These are phyloP conservation scores for Tetragonula clypearis DNA, from an alignment of 1,140 invertebrate species.

Conservation along the genomic window DNA sequence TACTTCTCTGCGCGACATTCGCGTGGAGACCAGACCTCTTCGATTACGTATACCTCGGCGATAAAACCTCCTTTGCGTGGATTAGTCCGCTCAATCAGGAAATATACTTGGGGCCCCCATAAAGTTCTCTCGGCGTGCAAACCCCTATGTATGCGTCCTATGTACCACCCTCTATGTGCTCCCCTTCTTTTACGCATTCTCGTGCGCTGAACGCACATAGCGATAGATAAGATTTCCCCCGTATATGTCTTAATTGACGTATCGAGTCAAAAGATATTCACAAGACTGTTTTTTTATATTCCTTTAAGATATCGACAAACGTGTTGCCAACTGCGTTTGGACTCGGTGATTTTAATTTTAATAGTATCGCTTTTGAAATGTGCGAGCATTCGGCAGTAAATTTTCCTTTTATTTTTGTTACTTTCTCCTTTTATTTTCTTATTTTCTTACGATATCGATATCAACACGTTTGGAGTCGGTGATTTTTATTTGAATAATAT, in stretches of 20 bases:
- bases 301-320: too few species aligned
- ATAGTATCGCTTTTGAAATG: background rate
- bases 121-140: conserved; percentile 67
- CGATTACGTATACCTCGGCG: conserved; percentile 76
- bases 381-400: too few species aligned
- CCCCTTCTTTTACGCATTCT: conserved; percentile 51
- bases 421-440: too few species aligned
- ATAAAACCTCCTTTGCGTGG: conserved; percentile 78
- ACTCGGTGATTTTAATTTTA: too few species aligned
- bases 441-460: too few species aligned
- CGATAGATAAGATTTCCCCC: conserved; percentile 47
- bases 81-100: conserved; percentile 79
- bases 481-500: background rate
- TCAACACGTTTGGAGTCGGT: background rate
- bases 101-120: conserved; percentile 76
- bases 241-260: conserved; percentile 36
- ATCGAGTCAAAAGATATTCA: conserved; percentile 22
- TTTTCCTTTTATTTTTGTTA: too few species aligned
- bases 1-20: conserved; percentile 38
- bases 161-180: conserved; percentile 60
- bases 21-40: conserved; percentile 50
- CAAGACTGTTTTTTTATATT: background rate
- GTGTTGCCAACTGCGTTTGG: background rate
- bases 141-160: conserved; percentile 60
- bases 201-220: conserved; percentile 23